Base-by-base conservation (phyloP, 2,113 vertebrate species). In the Hiodon tergisus region DNA sequence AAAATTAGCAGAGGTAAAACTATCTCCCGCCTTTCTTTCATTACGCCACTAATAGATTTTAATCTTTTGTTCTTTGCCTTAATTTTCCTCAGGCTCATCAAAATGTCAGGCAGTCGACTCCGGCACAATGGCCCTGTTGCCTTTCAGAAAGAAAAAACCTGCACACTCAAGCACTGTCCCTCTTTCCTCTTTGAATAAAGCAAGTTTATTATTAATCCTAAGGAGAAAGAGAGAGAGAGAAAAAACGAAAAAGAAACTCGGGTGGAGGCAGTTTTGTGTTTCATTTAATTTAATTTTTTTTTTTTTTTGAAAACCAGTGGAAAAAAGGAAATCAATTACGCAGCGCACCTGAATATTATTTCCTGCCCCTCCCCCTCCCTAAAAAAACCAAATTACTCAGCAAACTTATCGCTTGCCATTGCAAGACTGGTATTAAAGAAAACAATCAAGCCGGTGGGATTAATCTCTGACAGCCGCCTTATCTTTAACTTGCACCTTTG, bases 401-500 rank as follows among this genome's bases (percentile, higher is more conserved):
- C 95, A 98, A 97, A 98, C 96, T 98, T 98, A 98, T 98, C 97
- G 90, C 97, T 95, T 94, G 95, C 95, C 93, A 88, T 94, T 94
- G 97, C 95, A 96, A 94, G 94, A 93, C 93, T 94, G 94, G 95
- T 98, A 98, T 98, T 98, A 97, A 97, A 97, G 96, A 97, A 98
- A 98, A 98, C 97, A 98, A 98, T 98, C 97, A 98, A 94, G 94
- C 91, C 79, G 89, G 89, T 92, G 94, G 97, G 97, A 98, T 98
- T 98, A 98, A 98, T 98, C 97, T 98, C 96, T 95, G 95, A 96
- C 97, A 97, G 96, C 88, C 86, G 91, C 95, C 96, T 98, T 98
- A 98, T 98, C 97, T 98, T 96, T 95, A 95, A 95, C 95, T 95
- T 95, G 95, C 97, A 98, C 97, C 95, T 98, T 98, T 98, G 95